A percentile compares a stretch with the other conserved stretches of the same genome.
Evolutionary conservation across 2,797 vertebrate genomes (phyloP).

Genomic region (Pristis pectinata): DNA sequence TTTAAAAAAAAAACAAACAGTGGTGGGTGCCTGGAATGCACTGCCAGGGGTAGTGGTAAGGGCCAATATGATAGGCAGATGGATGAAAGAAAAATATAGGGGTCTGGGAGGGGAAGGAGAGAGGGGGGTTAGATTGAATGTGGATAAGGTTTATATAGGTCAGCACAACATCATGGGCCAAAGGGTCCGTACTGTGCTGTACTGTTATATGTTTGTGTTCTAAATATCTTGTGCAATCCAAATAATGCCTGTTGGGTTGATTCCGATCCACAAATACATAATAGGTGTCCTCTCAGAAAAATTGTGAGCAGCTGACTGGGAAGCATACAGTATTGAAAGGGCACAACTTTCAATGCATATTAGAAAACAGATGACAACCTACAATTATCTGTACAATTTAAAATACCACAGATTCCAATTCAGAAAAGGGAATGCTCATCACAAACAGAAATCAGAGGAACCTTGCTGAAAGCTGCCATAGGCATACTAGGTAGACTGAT

Average conservation of each 20-base stretch:
- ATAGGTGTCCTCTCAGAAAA: background rate
- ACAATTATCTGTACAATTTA: background rate
- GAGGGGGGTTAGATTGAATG: too few relatives aligned
- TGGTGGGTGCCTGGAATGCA: too few relatives aligned
- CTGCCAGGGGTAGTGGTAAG: too few relatives aligned
- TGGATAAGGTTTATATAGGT: too few relatives aligned
- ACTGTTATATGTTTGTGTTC: too few relatives aligned
- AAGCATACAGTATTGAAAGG: background rate
- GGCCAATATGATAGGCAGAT: too few relatives aligned
- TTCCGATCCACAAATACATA: background rate
- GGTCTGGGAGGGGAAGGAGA: too few relatives aligned
- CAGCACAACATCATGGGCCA: too few relatives aligned
- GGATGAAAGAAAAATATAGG: too few relatives aligned
- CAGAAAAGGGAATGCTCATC: background rate
- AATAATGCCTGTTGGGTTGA: background rate
- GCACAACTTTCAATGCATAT: background rate
- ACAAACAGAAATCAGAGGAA: background rate
- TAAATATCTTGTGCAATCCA: background rate
- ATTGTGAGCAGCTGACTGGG: background rate
- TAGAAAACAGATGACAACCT: background rate
- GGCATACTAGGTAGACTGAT: background rate
- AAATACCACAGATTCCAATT: background rate
- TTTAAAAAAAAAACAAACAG: too few relatives aligned
- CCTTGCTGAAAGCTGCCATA: background rate
- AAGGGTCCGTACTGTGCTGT: too few relatives aligned